Base-by-base conservation (phyloP, 2,113 vertebrate genomes). In the Balaeniceps rex region DNA sequence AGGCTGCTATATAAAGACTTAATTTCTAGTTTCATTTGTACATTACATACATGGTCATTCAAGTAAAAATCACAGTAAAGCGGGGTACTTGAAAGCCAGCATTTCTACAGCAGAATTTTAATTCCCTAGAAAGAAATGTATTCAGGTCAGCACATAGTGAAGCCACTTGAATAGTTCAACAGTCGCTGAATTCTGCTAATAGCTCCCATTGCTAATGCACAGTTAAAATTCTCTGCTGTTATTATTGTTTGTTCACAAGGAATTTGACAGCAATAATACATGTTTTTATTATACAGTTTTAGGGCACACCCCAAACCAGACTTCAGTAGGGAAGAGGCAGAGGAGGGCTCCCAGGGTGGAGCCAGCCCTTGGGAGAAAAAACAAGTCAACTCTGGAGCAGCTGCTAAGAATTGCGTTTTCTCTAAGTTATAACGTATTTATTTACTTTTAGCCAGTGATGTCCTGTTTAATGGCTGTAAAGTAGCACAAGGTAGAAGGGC, bases 71-170 rank as follows among this genome's bases (percentile, higher is more conserved):
- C 54, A 51, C 2, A 0, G 16, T 84, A 38, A 80, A 89, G 11
- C 19, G 18, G 17, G 18, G 9, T 76, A 87, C 65, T 74, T 91
- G 77, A 94, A 95, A 92, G 31, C 21, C 64, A 92, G 5, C 19
- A 26, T 85, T 95, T 89, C 81, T 83, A n/a, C 23, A 74, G 29
- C n/a, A 85, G 66, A 70, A 91, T 77, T 91, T 95, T 87, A 94
- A 83, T 95, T 91, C 36, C 49, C 29, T 70, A 38, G 70, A 76
- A 91, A 87, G 28, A 93, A 91, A 46, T 51, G 8, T 11, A 49
- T 94, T 91, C 49, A 49, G 69, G 52, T 76, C 69, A 92, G 34
- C 54, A 60, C 69, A 76, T 11, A 57, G 29, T 24, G 49, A 69
- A 93, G 58, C 83, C 92, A 15, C 57, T 76, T 97, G 54, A 79